These are phyloP conservation scores for Hippocampus guttulatus DNA, from an alignment of 2,113 vertebrate genomes.

Conservation along the genomic window DNA sequence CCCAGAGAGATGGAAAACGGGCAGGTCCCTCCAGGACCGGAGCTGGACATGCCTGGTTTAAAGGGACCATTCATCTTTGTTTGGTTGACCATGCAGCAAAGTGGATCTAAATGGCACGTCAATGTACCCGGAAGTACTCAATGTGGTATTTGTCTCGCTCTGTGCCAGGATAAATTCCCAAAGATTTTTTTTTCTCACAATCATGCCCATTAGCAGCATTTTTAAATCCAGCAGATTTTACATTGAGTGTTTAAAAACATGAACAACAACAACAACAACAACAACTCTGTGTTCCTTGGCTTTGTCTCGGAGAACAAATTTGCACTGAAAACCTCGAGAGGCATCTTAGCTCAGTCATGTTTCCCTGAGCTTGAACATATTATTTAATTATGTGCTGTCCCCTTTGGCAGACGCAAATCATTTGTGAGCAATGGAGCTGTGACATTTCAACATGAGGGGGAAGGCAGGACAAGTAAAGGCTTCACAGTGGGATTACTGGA, in stretches of 20 bases:
- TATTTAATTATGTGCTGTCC: constrained; percentile 50
- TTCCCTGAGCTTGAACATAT: constrained; percentile 53
- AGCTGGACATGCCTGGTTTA: too few species aligned
- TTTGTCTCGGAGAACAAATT: constrained; percentile 22
- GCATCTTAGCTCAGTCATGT: constrained; percentile 41
- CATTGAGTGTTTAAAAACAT: constrained; percentile 6
- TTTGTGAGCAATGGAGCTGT: constrained; percentile 51
- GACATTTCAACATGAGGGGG: constrained; percentile 48
- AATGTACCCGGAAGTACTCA: constrained; percentile 15
- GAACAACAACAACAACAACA: neutral
- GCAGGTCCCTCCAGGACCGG: too few species aligned
- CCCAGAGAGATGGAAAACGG: too few species aligned
- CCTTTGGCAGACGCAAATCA: constrained; percentile 39
- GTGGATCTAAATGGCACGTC: constrained; percentile 34
- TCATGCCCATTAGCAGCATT: neutral
- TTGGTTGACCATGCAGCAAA: constrained; percentile 28
- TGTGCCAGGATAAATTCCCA: constrained; percentile 5
- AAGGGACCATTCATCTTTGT: constrained; percentile 22
- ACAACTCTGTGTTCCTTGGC: constrained; percentile 4
- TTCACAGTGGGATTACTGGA: constrained; percentile 27
- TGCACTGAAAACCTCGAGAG: constrained; percentile 35
- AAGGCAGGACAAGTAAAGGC: constrained; percentile 41
- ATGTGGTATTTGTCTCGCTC: constrained; percentile 25
- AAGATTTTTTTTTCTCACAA: neutral
- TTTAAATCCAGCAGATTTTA: constrained; percentile 7